phyloP scores from a whole-genome alignment of 2,797 vertebrate species.

The Eospalax fontanierii region DNA sequence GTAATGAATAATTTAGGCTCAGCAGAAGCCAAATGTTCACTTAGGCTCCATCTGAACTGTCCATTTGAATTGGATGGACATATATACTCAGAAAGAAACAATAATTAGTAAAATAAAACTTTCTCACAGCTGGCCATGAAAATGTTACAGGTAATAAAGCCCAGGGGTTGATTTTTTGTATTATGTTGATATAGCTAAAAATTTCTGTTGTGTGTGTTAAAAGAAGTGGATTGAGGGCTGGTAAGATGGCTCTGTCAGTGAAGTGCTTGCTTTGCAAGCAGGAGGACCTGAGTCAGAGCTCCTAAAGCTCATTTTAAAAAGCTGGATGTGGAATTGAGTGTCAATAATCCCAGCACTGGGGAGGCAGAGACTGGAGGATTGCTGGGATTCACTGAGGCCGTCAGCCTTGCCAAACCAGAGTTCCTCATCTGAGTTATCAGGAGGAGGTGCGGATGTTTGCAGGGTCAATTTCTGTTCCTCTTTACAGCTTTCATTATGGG shows the following conservation, averaged over 20 bases:
- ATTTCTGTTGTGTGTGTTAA: neutral
- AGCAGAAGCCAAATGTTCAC: conserved; percentile 1
- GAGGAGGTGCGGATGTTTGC: too few relatives aligned
- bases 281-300: neutral
- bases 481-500: too few relatives aligned
- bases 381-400: too few relatives aligned
- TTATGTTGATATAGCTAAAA: neutral
- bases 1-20: conserved; percentile 33
- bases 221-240: neutral
- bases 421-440: too few relatives aligned
- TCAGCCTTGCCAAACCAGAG: too few relatives aligned
- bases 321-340: too few relatives aligned
- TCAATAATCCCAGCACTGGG: too few relatives aligned
- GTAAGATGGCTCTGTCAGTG: neutral
- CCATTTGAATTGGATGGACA: neutral
- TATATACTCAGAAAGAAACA: neutral
- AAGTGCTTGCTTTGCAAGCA: neutral
- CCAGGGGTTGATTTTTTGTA: neutral
- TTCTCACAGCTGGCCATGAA: neutral
- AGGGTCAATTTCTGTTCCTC: too few relatives aligned
- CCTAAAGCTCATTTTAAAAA: neutral
- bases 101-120: neutral
- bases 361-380: too few relatives aligned
- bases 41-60: neutral
- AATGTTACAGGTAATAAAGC: neutral